Evolutionary conservation across 2,888 invertebrate species (phyloP).

Genomic region (Metopia argyrocephala): DNA sequence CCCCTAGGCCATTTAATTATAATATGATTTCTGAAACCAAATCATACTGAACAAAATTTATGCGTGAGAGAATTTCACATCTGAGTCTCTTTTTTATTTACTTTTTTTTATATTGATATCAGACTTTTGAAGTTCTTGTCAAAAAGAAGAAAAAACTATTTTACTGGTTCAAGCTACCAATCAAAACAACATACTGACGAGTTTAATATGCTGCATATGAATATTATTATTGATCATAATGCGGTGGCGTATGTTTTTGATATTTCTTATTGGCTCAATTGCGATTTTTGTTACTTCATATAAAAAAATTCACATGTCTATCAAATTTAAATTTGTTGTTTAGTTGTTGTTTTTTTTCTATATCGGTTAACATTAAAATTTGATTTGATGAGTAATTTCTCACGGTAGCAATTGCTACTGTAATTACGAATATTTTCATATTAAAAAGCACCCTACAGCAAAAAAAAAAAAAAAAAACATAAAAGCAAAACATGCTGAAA

Average conservation of each 20-base stretch:
- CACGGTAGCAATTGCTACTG: constrained; percentile 56
- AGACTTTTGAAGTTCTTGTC: too few relatives aligned
- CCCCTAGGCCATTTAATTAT: constrained; percentile 46
- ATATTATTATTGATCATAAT: constrained; percentile 19
- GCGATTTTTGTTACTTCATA: constrained; percentile 3
- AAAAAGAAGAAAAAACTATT: too few relatives aligned
- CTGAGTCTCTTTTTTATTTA: constrained; percentile 29
- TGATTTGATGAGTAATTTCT: constrained; percentile 55
- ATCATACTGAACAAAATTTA: constrained; percentile 19
- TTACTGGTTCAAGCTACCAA: too few relatives aligned
- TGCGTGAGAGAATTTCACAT: constrained; percentile 66
- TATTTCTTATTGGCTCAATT: not conserved
- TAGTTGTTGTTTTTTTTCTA: not conserved
- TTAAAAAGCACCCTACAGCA: too few relatives aligned
- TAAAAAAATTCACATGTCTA: constrained; percentile 34
- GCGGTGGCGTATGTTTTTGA: constrained; percentile 50
- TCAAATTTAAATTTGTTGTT: constrained; percentile 27
- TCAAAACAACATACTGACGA: too few relatives aligned
- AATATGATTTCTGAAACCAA: constrained; percentile 39
- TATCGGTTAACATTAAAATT: not conserved
- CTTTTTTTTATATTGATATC: not conserved
- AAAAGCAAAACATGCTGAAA: too few relatives aligned
- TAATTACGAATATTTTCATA: constrained; percentile 3
- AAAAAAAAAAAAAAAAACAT: too few relatives aligned
- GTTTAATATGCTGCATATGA: not conserved